Evolutionary conservation across 1,140 invertebrate species (phyloP).

Genomic region (Trachymyrmex cornetzi): DNA sequence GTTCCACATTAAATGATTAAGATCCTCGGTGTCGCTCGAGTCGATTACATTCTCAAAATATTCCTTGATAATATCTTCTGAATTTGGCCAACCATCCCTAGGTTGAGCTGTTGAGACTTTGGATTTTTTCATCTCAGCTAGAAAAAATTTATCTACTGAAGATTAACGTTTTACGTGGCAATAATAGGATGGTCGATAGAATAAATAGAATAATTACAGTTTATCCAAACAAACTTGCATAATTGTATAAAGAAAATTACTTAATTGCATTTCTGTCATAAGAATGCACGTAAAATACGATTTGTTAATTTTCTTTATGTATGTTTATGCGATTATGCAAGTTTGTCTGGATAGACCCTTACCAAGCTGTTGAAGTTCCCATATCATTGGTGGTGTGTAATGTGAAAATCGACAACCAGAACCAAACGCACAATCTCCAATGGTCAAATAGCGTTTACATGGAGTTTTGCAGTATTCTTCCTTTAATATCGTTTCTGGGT

Average conservation of each 20-base stretch:
- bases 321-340: too few species aligned
- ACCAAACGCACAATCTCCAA: conserved; percentile 89
- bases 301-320: too few species aligned
- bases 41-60: conserved; percentile 77
- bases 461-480: conserved; percentile 88
- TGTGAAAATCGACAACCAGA: conserved; percentile 89
- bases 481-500: conserved; percentile 87
- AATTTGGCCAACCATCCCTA: conserved; percentile 68
- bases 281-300: too few species aligned
- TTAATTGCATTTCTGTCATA: too few species aligned
- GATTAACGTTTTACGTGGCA: not conserved
- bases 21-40: conserved; percentile 52
- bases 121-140: conserved; percentile 76
- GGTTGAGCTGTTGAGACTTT: not conserved
- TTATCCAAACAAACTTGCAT: too few species aligned
- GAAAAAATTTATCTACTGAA: conserved; percentile 49
- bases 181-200: not conserved
- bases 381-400: conserved; percentile 88
- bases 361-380: conserved; percentile 87
- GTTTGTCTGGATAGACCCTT: conserved; percentile 56
- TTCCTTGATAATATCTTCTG: conserved; percentile 77
- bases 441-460: conserved; percentile 87
- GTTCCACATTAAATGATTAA: conserved; percentile 84
- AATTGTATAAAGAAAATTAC: too few species aligned
- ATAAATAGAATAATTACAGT: not conserved